A percentile compares a stretch with the other conserved stretches of the same genome.
phyloP scores from a whole-genome alignment of 2,888 invertebrate species.

The Philopedon plagiatum region DNA sequence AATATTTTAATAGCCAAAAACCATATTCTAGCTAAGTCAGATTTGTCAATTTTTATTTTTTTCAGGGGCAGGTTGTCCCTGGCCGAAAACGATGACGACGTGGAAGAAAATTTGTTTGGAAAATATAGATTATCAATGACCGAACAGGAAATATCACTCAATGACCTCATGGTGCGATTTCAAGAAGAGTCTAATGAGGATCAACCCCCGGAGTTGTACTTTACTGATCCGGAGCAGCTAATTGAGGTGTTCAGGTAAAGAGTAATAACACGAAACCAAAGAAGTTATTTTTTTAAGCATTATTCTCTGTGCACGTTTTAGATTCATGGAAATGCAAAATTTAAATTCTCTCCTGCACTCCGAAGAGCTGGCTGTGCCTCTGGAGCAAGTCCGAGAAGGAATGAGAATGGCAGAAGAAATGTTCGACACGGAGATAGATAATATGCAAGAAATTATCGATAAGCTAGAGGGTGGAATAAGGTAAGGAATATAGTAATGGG shows the following conservation, averaged over 20 bases:
- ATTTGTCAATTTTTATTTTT: no score
- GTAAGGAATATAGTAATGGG: no score
- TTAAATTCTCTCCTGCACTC: constrained; percentile 75
- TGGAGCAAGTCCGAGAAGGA: constrained; percentile 69
- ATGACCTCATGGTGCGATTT: constrained; percentile 69
- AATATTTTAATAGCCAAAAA: not conserved
- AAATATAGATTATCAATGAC: constrained; percentile 55
- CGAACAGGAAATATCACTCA: constrained; percentile 60
- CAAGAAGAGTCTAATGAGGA: constrained; percentile 68
- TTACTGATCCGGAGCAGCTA: constrained; percentile 72
- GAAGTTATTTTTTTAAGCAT: not conserved
- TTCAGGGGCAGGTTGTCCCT: not conserved
- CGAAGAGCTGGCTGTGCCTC: constrained; percentile 72
- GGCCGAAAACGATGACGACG: constrained; percentile 30
- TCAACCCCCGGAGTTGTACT: constrained; percentile 69
- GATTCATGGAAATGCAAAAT: constrained; percentile 76
- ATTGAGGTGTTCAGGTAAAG: constrained; percentile 71
- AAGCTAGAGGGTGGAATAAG: constrained; percentile 67
- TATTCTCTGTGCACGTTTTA: constrained; percentile 63
- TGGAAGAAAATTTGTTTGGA: constrained; percentile 57
- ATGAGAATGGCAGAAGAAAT: constrained; percentile 68
- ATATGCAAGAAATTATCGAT: constrained; percentile 66
- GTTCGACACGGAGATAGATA: constrained; percentile 65
- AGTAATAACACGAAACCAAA: not conserved
- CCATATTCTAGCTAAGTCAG: not conserved